These are phyloP conservation scores for Tetanocera ferruginea DNA, from an alignment of 2,888 invertebrate species.

Conservation along the genomic window DNA sequence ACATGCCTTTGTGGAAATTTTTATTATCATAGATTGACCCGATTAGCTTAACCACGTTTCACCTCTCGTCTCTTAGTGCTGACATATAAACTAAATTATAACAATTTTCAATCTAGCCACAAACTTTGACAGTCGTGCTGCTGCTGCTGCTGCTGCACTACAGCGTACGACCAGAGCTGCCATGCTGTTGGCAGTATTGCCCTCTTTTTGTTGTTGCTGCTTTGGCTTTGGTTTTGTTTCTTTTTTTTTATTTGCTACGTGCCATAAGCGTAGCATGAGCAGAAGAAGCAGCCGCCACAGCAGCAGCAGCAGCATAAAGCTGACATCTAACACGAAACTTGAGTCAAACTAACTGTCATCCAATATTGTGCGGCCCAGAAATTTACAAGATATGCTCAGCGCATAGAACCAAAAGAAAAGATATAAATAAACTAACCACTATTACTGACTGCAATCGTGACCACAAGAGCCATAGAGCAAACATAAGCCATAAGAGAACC, in stretches of 20 bases:
- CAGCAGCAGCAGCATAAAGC: not conserved
- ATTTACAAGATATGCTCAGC: not conserved
- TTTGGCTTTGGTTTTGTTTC: too few species aligned
- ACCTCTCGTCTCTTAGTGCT: not conserved
- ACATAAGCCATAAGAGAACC: not conserved
- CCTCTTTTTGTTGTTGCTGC: not conserved
- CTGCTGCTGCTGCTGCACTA: not conserved
- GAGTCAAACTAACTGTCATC: slow-evolving; percentile 24
- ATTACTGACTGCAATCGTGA: slow-evolving; percentile 10
- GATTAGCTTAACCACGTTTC: not conserved
- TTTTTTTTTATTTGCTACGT: not conserved
- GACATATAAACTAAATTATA: slow-evolving; percentile 2
- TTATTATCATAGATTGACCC: not conserved
- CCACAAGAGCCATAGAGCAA: not conserved
- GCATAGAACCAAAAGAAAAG: not conserved
- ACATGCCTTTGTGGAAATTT: not conserved
- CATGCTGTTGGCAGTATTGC: not conserved
- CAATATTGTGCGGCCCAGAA: not conserved
- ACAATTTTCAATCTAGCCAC: not conserved
- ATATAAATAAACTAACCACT: slow-evolving; percentile 6
- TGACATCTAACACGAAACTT: slow-evolving; percentile 16
- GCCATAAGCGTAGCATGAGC: not conserved
- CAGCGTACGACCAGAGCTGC: not conserved
- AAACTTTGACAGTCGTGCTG: not conserved
- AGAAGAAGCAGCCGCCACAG: not conserved